Evolutionary conservation across 2,797 vertebrate species (phyloP), one percentile per base, ranked within the genome.

Genomic region (Eremophila alpestris): DNA sequence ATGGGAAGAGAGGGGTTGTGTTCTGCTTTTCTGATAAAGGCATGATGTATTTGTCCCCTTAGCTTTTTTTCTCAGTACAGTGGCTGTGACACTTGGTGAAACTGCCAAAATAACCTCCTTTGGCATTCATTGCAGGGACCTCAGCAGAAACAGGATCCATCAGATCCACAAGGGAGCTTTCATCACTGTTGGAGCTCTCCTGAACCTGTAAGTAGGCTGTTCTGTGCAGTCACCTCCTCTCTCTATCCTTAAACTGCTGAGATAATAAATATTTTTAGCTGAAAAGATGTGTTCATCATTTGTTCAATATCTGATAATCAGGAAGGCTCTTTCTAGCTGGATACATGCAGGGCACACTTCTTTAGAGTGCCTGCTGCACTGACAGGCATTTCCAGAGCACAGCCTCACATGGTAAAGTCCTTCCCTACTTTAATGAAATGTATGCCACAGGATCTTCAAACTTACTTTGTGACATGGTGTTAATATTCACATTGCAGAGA

Each of bases 61-160:
- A 86, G 48, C 4, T 85, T 85, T 56, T 62, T 64, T 55, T 13
- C 41, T 83, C 13, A 26, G 51, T 89, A 69, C 11, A 49, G 38
- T 62, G 30, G 12, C 63, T 74, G 40, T 82, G 93, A 48, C 8
- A 63, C 80, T 86, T 85, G 78, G 11, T 93, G 38, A 91, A 93
- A 68, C 62, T 75, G 46, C 65, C 83, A 54, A 80, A 78, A 78
- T 87, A 86, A 85, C 64, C n/a, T 63, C 49, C 24, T 89, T 95
- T 92, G 77, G 6, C 83, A 83, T 86, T 94, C 51, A 46, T 93
- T 98, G 86, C 98, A 99, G 99, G 59, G 99, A 99, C 97, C 98
- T 99, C 95, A 99, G 99, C 89, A 98, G 99, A 96, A 99, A 99
- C 95, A 95, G 89, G 90, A 99, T 99, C 96, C 97, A 89, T 92